Evolutionary conservation across 2,797 vertebrate species (phyloP).

Genomic region (Arctocebus calabarensis): DNA sequence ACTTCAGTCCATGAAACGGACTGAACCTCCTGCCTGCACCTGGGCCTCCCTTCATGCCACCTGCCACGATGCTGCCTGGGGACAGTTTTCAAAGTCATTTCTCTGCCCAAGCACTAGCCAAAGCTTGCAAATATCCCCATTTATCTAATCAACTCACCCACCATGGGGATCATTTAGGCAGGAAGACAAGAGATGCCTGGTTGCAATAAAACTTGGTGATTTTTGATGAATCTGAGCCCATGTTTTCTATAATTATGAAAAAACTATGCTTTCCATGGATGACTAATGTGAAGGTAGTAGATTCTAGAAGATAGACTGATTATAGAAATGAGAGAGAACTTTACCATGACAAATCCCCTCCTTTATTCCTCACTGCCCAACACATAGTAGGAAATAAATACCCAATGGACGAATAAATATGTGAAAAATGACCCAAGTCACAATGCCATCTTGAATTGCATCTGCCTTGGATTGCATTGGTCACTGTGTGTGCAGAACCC

Average conservation of each 20-base stretch:
- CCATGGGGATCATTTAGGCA: background rate
- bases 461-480: no score
- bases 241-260: background rate
- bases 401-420: background rate
- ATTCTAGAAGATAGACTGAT: no score
- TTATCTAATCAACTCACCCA: no score
- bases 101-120: background rate
- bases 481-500: background rate
- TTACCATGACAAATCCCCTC: background rate
- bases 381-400: background rate
- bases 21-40: background rate
- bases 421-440: no score
- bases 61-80: background rate
- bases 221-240: background rate
- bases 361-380: background rate
- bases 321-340: background rate
- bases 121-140: background rate
- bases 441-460: background rate
- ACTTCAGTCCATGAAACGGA: background rate
- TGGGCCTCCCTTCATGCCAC: background rate
- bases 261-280: background rate
- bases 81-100: background rate
- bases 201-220: background rate
- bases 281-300: background rate
- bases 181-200: background rate